Evolutionary conservation across 1,140 invertebrate species (phyloP).

Genomic region (Bombus fervidus): DNA sequence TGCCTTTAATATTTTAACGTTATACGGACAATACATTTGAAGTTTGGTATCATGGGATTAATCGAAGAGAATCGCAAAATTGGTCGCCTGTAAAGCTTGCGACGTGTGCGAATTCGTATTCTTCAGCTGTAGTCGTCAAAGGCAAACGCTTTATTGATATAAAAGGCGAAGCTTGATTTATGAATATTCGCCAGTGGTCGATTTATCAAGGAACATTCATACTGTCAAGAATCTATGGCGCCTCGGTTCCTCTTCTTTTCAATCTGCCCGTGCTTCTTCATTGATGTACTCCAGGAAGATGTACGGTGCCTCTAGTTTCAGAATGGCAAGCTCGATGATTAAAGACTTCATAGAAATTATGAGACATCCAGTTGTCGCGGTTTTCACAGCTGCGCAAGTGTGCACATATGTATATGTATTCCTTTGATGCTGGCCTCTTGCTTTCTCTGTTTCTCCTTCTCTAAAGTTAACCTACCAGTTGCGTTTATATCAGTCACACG

Average conservation of each 20-base stretch:
- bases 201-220: background rate
- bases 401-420: too few species aligned
- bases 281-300: background rate
- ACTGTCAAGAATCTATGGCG: background rate
- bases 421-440: conserved; percentile 21
- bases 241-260: background rate
- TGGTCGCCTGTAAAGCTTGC: too few species aligned
- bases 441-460: background rate
- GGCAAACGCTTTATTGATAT: background rate
- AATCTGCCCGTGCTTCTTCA: background rate
- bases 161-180: background rate
- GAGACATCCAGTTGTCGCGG: conserved; percentile 27
- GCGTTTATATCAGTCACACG: conserved; percentile 48
- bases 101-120: too few species aligned
- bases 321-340: conserved; percentile 23
- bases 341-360: conserved; percentile 41
- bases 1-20: too few species aligned
- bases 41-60: too few species aligned
- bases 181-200: background rate
- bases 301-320: conserved; percentile 6
- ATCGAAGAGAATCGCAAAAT: too few species aligned
- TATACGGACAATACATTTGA: too few species aligned
- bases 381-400: conserved; percentile 28
- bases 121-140: too few species aligned
- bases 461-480: conserved; percentile 49